These are phyloP conservation scores for Drosophila simulans DNA, from an alignment of 1,140 invertebrate genomes.

Conservation along the genomic window DNA sequence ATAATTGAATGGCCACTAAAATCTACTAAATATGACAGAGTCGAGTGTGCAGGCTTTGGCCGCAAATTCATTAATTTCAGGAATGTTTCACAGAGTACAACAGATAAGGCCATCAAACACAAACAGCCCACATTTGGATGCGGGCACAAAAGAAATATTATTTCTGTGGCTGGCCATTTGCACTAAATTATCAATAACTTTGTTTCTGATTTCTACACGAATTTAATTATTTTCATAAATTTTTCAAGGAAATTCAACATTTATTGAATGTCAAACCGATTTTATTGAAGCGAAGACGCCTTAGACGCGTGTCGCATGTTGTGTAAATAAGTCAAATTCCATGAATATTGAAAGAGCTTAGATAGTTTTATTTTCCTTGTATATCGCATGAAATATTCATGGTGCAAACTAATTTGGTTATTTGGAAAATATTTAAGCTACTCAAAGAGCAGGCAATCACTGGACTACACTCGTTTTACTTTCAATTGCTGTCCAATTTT, in stretches of 20 bases:
- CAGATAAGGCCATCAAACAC: constrained; percentile 2
- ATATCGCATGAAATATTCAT: too few species aligned
- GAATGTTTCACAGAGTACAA: background rate
- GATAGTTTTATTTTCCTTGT: too few species aligned
- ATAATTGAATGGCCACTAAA: constrained; percentile 71
- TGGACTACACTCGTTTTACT: background rate
- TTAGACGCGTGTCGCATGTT: too few species aligned
- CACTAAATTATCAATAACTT: background rate
- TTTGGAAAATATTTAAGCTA: background rate
- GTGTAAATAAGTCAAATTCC: background rate
- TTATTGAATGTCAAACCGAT: too few species aligned
- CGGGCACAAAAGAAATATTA: background rate
- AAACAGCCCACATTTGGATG: background rate
- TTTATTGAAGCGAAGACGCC: background rate
- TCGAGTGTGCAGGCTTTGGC: constrained; percentile 5
- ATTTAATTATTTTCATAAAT: background rate
- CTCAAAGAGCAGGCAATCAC: background rate
- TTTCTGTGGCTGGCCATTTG: background rate
- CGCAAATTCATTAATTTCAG: constrained; percentile 25
- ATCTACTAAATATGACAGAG: constrained; percentile 40
- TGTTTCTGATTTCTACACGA: background rate
- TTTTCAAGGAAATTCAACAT: too few species aligned
- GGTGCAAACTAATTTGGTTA: too few species aligned
- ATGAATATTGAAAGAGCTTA: too few species aligned
- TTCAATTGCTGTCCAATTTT: constrained; percentile 11